Evolutionary conservation across 2,113 vertebrate genomes (phyloP).

Genomic region (Oncorhynchus gorbuscha): DNA sequence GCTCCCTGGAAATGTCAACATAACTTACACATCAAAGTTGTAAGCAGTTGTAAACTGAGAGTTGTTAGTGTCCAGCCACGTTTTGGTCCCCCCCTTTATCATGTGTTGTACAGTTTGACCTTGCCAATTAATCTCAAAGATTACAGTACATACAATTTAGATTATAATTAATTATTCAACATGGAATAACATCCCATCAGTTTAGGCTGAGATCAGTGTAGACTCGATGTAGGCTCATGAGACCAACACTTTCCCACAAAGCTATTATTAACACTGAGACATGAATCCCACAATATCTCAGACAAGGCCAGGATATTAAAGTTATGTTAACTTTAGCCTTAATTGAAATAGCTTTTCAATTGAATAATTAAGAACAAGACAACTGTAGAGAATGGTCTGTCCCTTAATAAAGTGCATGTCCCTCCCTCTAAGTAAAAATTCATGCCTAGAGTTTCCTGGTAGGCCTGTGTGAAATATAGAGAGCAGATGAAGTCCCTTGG

Average conservation of each 20-base stretch:
- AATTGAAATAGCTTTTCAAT: neutral
- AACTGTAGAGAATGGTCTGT: neutral
- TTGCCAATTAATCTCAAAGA: neutral
- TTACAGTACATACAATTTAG: too few relatives aligned
- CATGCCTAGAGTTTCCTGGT: neutral
- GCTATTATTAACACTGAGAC: neutral
- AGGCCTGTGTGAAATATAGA: neutral
- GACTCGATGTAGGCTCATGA: too few relatives aligned
- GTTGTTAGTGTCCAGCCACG: too few relatives aligned
- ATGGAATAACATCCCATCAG: too few relatives aligned
- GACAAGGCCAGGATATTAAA: neutral
- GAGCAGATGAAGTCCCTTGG: conserved; percentile 6
- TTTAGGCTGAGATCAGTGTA: too few relatives aligned
- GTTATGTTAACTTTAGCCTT: neutral
- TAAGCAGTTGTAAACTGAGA: neutral
- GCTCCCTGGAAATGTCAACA: neutral
- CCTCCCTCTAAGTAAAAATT: neutral
- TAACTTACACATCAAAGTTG: neutral
- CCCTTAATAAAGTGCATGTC: neutral
- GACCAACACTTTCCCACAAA: neutral
- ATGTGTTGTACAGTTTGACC: neutral
- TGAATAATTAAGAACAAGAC: conserved; percentile 2
- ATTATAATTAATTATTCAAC: too few relatives aligned
- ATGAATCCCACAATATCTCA: neutral
- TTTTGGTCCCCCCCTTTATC: neutral